phyloP scores from a whole-genome alignment of 2,797 vertebrate genomes.

The Antrozous pallidus region DNA sequence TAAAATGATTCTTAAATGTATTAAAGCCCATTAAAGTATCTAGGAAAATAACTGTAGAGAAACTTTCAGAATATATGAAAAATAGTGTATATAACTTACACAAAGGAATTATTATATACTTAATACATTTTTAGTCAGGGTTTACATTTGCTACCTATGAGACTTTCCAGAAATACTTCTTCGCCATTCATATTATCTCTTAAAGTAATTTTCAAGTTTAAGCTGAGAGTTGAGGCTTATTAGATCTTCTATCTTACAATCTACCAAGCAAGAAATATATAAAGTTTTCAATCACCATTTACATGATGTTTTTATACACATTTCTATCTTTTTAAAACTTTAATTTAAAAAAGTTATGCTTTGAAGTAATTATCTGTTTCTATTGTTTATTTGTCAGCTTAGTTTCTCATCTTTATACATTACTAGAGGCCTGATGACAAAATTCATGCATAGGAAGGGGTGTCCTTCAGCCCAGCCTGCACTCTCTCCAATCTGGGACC shows the following conservation, averaged over 20 bases:
- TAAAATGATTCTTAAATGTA: conserved; percentile 35
- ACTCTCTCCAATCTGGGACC: no score
- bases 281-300: background rate
- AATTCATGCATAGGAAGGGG: no score
- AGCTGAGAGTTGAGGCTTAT: background rate
- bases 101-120: background rate
- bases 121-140: background rate
- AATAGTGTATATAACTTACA: background rate
- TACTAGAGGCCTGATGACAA: no score
- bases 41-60: background rate
- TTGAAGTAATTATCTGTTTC: background rate
- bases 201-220: background rate
- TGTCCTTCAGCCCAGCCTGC: no score
- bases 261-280: background rate
- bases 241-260: background rate
- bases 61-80: background rate
- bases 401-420: background rate
- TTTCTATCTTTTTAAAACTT: background rate
- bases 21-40: background rate
- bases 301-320: background rate
- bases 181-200: background rate
- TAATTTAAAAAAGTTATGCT: background rate
- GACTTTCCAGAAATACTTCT: background rate
- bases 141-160: background rate
- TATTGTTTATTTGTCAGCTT: background rate